Evolutionary conservation across 2,888 invertebrate genomes (phyloP).

Genomic region (Aporophyla nigra): DNA sequence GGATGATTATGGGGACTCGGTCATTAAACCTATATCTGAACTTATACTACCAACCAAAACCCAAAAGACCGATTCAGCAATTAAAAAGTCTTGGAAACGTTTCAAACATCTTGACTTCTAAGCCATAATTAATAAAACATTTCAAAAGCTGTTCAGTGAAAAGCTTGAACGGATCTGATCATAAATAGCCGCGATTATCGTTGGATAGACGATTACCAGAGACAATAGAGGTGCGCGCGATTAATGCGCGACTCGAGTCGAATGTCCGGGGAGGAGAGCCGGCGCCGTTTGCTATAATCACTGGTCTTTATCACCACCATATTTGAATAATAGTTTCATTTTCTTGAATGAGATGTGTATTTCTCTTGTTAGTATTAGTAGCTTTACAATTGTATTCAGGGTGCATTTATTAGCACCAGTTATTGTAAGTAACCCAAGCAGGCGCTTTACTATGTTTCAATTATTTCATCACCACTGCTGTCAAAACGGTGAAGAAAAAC

Average conservation of each 20-base stretch:
- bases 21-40: not conserved
- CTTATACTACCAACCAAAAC: not conserved
- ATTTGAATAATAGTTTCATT: constrained; percentile 59
- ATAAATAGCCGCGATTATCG: constrained; percentile 63
- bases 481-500: too few species aligned
- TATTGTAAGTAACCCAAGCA: too few species aligned
- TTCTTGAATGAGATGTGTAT: constrained; percentile 22
- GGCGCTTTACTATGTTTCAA: too few species aligned
- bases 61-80: not conserved
- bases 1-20: too few species aligned
- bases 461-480: too few species aligned
- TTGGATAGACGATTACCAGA: constrained; percentile 64
- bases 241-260: constrained; percentile 69
- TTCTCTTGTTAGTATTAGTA: not conserved
- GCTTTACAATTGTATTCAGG: not conserved
- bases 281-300: constrained; percentile 60
- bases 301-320: constrained; percentile 51
- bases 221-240: constrained; percentile 72
- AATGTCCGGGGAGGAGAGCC: constrained; percentile 46
- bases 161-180: constrained; percentile 51
- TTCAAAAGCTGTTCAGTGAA: constrained; percentile 38
- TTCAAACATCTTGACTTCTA: not conserved
- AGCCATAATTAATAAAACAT: constrained; percentile 41
- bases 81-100: not conserved
- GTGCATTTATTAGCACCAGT: not conserved